A percentile compares a stretch with the other conserved stretches of the same genome.
phyloP scores from a whole-genome alignment of 2,113 vertebrate species.

The Sorex fumeus region DNA sequence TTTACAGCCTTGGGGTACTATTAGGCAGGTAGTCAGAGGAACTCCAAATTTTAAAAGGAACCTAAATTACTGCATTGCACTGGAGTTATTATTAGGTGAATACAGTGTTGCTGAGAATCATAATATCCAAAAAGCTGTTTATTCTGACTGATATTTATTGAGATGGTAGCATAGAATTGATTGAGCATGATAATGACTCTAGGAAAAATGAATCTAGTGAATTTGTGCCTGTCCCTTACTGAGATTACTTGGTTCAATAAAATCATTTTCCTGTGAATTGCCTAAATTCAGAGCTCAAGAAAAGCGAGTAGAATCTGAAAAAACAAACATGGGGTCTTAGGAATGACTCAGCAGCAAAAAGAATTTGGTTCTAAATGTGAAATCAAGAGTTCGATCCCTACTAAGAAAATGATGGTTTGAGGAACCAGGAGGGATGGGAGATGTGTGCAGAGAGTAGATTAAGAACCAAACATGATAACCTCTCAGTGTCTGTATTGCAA shows the following conservation, averaged over 20 bases:
- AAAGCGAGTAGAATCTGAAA: neutral
- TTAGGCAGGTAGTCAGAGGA: neutral
- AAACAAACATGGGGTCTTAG: conserved; percentile 2
- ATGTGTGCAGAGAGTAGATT: too few species aligned
- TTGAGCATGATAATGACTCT: neutral
- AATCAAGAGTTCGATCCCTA: too few species aligned
- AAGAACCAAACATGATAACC: too few species aligned
- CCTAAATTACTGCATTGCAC: neutral
- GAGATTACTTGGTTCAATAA: neutral
- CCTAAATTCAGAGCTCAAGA: neutral
- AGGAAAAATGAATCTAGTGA: neutral
- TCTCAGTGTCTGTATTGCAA: too few species aligned
- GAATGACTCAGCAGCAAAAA: too few species aligned
- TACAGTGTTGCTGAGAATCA: conserved; percentile 34
- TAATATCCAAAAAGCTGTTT: conserved; percentile 23
- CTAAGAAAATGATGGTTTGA: too few species aligned
- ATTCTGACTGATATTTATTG: conserved; percentile 19
- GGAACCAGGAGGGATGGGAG: too few species aligned
- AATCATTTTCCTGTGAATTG: neutral
- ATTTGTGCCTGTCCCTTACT: neutral
- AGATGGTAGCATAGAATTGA: neutral
- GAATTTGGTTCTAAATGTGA: too few species aligned
- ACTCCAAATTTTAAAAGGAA: neutral
- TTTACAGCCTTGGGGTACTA: neutral
- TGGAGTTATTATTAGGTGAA: conserved; percentile 20